These are phyloP conservation scores for Bostrychus sinensis DNA, from an alignment of 2,113 vertebrate genomes.

Conservation along the genomic window DNA sequence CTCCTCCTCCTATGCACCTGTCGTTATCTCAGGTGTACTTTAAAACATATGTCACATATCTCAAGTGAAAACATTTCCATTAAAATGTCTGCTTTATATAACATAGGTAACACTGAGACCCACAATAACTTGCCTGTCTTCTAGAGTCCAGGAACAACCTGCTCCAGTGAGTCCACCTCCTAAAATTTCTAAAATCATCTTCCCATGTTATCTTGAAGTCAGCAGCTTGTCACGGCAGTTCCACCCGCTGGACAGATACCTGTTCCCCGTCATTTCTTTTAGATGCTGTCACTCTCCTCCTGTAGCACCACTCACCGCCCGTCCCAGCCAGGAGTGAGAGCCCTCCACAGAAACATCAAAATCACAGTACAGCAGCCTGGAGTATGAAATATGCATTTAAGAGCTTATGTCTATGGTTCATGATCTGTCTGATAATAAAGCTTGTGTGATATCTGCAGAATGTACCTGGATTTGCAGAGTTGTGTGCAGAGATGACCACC, in stretches of 20 bases:
- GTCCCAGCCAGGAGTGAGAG: constrained; percentile 82
- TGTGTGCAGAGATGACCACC: constrained; percentile 81
- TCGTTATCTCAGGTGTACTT: too few species aligned
- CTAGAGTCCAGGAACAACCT: constrained; percentile 86
- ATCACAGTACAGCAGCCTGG: constrained; percentile 89
- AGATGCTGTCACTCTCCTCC: neutral
- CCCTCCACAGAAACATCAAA: constrained; percentile 82
- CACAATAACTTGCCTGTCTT: constrained; percentile 83
- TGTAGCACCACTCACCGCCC: constrained; percentile 84
- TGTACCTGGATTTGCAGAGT: constrained; percentile 78
- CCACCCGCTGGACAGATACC: neutral
- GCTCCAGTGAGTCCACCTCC: constrained; percentile 76
- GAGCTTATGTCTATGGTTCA: neutral
- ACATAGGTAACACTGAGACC: constrained; percentile 86
- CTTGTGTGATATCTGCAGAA: constrained; percentile 27
- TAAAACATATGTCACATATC: too few species aligned
- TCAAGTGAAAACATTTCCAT: too few species aligned
- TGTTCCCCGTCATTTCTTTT: neutral
- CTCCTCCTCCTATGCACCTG: too few species aligned
- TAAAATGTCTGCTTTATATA: neutral
- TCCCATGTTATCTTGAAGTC: neutral
- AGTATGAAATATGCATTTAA: constrained; percentile 81
- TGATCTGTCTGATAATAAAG: neutral
- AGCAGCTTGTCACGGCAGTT: neutral
- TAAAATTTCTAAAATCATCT: neutral